Evolutionary conservation across 2,888 invertebrate species (phyloP).

Genomic region (Axea sp.): DNA sequence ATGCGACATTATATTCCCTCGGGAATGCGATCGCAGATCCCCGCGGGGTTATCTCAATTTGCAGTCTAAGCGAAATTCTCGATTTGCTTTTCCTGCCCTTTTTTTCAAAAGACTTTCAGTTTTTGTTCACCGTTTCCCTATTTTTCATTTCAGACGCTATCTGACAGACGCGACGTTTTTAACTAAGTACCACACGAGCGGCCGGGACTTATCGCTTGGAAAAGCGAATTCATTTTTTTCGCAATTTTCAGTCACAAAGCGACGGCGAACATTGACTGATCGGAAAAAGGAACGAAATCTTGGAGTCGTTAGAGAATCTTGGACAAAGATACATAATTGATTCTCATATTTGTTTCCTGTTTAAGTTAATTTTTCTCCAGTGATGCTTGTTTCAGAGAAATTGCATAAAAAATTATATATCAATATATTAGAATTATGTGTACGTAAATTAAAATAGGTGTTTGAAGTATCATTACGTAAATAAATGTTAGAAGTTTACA

Average conservation of each 20-base stretch:
- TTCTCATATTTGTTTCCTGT: too few relatives aligned
- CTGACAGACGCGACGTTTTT: slow-evolving; percentile 32
- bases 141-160: slow-evolving; percentile 32
- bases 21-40: slow-evolving; percentile 56
- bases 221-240: slow-evolving; percentile 22
- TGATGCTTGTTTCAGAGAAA: too few relatives aligned
- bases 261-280: slow-evolving; percentile 5
- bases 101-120: neutral
- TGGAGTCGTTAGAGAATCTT: too few relatives aligned
- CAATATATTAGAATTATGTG: too few relatives aligned
- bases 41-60: slow-evolving; percentile 74
- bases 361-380: too few relatives aligned
- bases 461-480: too few relatives aligned
- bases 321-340: too few relatives aligned
- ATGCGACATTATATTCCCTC: slow-evolving; percentile 72
- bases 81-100: slow-evolving; percentile 59
- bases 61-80: slow-evolving; percentile 67
- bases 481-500: too few relatives aligned
- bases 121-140: slow-evolving; percentile 18
- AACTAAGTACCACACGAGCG: slow-evolving; percentile 12
- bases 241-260: slow-evolving; percentile 23
- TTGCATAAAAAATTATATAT: too few relatives aligned
- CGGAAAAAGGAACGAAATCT: neutral
- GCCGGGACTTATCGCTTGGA: slow-evolving; percentile 14
- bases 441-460: too few relatives aligned